phyloP scores from a whole-genome alignment of 1,140 invertebrate species.

The Aphis gossypii region DNA sequence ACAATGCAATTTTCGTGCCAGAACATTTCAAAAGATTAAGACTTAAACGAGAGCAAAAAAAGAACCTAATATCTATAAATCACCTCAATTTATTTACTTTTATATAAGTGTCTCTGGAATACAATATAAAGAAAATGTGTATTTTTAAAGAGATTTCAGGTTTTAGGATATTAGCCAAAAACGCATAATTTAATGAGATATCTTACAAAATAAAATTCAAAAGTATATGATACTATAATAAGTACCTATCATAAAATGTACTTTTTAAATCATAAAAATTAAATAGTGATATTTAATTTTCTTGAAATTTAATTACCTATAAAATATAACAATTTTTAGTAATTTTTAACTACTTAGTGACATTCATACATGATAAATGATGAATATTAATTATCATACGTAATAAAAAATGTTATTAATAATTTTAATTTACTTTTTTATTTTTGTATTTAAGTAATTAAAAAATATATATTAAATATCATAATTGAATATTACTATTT shows the following conservation, averaged over 20 bases:
- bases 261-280: not conserved
- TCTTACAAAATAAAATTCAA: not conserved
- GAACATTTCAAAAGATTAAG: slow-evolving; percentile 32
- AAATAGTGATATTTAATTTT: not conserved
- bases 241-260: not conserved
- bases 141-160: not conserved
- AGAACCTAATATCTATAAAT: slow-evolving; percentile 1
- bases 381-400: not conserved
- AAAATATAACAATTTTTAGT: not conserved
- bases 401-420: not conserved
- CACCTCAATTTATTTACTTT: slow-evolving; percentile 12
- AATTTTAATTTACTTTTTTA: not conserved
- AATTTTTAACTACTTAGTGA: not conserved
- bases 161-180: slow-evolving; percentile 36
- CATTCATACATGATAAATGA: not conserved
- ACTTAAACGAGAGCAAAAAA: slow-evolving; percentile 11
- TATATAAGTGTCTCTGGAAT: not conserved
- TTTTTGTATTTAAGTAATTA: not conserved
- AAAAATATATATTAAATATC: no score
- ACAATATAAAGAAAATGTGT: not conserved
- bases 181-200: slow-evolving; percentile 2
- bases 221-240: slow-evolving; percentile 5
- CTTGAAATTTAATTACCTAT: not conserved
- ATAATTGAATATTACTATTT: not conserved
- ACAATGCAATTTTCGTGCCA: not conserved